Evolutionary conservation across 2,797 vertebrate species (phyloP).

Genomic region (Phoxinus dragarum): DNA sequence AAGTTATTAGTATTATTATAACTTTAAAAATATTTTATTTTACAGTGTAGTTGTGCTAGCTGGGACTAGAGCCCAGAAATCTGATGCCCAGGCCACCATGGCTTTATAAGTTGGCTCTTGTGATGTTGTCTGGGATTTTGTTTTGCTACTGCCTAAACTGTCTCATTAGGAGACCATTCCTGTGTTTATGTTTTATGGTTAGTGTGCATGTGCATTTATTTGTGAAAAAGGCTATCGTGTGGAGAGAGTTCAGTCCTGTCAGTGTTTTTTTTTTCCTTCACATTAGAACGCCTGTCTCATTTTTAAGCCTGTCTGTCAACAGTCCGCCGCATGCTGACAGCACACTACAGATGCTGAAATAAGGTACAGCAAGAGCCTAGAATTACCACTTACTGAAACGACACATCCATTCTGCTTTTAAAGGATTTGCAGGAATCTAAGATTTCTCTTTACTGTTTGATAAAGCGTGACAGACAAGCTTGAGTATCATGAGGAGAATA

Average conservation of each 20-base stretch:
- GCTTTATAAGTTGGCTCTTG: conserved; percentile 48
- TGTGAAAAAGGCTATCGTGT: neutral
- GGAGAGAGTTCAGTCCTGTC: neutral
- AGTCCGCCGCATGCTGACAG: conserved; percentile 34
- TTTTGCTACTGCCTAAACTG: conserved; percentile 26
- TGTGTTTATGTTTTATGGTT: conserved; percentile 28
- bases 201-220: conserved; percentile 8
- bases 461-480: neutral
- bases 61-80: conserved; percentile 27
- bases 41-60: neutral
- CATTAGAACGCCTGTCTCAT: neutral
- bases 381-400: conserved; percentile 41
- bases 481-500: neutral
- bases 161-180: conserved; percentile 40
- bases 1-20: no score
- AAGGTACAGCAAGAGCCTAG: conserved; percentile 33
- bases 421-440: neutral
- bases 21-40: no score
- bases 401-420: conserved; percentile 15
- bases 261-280: conserved; percentile 19
- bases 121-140: conserved; percentile 18
- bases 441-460: conserved; percentile 4
- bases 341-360: conserved; percentile 28
- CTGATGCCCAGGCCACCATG: conserved; percentile 41
- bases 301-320: conserved; percentile 19